Evolutionary conservation across 2,113 vertebrate genomes (phyloP), one percentile per base, ranked within the genome.

Genomic region (Tiliqua scincoides): DNA sequence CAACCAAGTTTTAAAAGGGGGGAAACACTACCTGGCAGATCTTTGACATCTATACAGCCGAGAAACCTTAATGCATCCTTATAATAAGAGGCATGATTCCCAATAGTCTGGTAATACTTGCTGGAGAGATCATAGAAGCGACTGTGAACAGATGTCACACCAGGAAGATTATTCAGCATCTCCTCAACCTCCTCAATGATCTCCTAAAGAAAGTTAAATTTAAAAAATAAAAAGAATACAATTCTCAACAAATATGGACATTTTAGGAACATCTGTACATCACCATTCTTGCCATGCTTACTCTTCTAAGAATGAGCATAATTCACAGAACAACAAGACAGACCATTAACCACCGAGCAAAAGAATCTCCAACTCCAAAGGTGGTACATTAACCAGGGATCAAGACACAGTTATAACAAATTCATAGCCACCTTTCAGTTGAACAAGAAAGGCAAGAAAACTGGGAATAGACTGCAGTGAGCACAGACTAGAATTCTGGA

Each of bases 71-170:
- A 96, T 0, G 99, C 99, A 0, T 99, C 99, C 93, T 98, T 99
- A 90, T 99, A 99, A 94, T 99, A 99, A 72, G 98, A 94, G 0
- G 98, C 98, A 0, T 99, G 98, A 95, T 98, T 98, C 1, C 99
- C 99, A 0, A 98, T 96, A 0, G 99, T 99, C 94, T 99, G 99
- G 73, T 99, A 98, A 90, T 99, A 99, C 94, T 99, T 99, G 94
- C 99, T 99, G 87, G 99, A 99, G 63, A 99, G 98, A 74, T 99
- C 98, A 0, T 99, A 99, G 93, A 99, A 99, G 1, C 99, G 97
- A 8, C 99, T 99, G 80, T 99, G 99, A 62, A 99, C 98, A 0
- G 98, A 99, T 0, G 98, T 99, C 91, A 99, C 98, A 0, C 99
- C 98, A 0, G 98, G 97, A 23, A 99, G 96, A 67, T 94, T 97